Evolutionary conservation across 2,113 vertebrate species (phyloP).

Genomic region (Picathartes gymnocephalus): DNA sequence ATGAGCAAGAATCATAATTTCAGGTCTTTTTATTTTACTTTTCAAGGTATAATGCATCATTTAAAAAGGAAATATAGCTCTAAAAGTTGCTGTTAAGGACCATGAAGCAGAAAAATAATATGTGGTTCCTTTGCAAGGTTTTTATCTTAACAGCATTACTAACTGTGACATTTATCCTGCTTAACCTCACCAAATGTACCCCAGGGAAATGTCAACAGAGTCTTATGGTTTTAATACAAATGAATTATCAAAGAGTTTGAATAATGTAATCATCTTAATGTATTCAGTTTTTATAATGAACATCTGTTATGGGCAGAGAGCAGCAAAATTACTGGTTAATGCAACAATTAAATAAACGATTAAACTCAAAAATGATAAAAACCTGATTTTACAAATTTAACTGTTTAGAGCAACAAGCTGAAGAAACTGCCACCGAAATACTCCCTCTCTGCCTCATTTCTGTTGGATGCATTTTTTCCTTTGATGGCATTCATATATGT

Average conservation of each 20-base stretch:
- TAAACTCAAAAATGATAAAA: conserved; percentile 1
- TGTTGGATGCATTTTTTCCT: background rate
- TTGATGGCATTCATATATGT: background rate
- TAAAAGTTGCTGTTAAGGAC: conserved; percentile 47
- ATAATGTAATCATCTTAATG: conserved; percentile 62
- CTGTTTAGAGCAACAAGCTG: background rate
- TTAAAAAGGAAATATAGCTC: conserved; percentile 51
- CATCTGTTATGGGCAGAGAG: conserved; percentile 49
- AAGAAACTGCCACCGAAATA: background rate
- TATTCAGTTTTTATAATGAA: conserved; percentile 56
- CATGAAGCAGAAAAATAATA: conserved; percentile 57
- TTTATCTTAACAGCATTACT: conserved; percentile 64
- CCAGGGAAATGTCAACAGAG: conserved; percentile 68
- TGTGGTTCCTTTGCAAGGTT: conserved; percentile 36
- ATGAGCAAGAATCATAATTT: conserved; percentile 28
- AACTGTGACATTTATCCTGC: conserved; percentile 73
- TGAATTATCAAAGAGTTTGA: conserved; percentile 66
- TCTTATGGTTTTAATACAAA: conserved; percentile 66
- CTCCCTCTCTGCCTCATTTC: background rate
- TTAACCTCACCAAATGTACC: conserved; percentile 66
- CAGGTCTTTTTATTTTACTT: conserved; percentile 14
- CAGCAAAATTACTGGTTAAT: conserved; percentile 35
- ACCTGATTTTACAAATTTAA: background rate
- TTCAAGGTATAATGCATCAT: conserved; percentile 38
- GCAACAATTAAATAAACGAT: conserved; percentile 52